Conservation (phyloP, 2,797 vertebrate genomes). For the Sebastes hubbsi region DNA sequence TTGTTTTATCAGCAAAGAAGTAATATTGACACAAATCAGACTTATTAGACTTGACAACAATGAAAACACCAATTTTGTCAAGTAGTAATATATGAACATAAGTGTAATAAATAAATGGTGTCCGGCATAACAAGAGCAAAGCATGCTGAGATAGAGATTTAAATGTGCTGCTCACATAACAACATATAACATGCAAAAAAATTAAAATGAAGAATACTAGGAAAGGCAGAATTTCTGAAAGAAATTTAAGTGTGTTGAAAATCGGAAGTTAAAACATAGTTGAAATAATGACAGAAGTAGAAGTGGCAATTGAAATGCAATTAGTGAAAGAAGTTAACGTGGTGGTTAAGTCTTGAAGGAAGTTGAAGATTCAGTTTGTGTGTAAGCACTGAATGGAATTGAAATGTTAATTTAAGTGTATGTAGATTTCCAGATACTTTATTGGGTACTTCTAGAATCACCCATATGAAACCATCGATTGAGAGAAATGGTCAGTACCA, state of each 20-base stretch:
- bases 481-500: no score
- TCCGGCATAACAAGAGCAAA: not conserved
- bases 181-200: not conserved
- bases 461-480: no score
- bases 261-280: not conserved
- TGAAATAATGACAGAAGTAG: not conserved
- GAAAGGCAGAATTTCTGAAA: not conserved
- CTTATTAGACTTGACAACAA: not conserved
- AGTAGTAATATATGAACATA: not conserved
- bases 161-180: not conserved
- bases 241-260: not conserved
- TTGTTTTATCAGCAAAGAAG: not conserved
- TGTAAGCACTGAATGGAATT: not conserved
- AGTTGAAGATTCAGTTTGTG: not conserved
- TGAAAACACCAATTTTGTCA: no score
- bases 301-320: no score
- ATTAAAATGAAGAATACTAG: no score
- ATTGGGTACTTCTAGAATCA: no score
- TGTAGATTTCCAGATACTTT: not conserved
- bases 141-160: not conserved
- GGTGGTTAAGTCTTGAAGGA: fast-evolving
- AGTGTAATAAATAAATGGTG: not conserved
- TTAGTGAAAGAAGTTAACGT: no score
- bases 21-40: not conserved
- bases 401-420: not conserved